phyloP scores from a whole-genome alignment of 37 sponge, comb jelly and placozoan species.

The Geodia barretti region DNA sequence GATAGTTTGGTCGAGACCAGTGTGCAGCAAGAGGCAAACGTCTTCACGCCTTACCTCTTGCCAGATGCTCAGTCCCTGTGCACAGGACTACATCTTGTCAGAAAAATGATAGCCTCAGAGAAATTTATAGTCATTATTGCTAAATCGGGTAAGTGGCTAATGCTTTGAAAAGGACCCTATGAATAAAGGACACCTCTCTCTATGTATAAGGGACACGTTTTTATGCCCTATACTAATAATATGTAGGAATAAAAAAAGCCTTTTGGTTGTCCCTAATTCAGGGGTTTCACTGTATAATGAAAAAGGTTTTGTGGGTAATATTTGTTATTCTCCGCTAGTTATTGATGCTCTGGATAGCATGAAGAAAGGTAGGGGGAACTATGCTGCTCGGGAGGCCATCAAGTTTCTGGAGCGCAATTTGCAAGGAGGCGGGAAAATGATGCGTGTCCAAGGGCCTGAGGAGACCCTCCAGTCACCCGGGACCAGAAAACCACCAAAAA shows the following conservation, averaged over 20 bases:
- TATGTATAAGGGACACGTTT: no score
- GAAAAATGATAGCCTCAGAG: conserved; percentile 73
- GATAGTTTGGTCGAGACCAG: conserved; percentile 37
- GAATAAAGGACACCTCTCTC: no score
- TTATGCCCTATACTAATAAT: no score
- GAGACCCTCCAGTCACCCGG: conserved; percentile 57
- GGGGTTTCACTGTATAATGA: no score
- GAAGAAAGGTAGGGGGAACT: conserved; percentile 84
- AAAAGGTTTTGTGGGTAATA: no score
- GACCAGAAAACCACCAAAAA: conserved; percentile 55
- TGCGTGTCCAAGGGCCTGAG: conserved; percentile 53
- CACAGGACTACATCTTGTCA: conserved; percentile 73
- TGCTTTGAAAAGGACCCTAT: not conserved
- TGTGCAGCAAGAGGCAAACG: conserved; percentile 19
- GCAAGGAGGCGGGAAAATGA: conserved; percentile 65
- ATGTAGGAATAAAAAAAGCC: no score
- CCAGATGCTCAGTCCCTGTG: conserved; percentile 86
- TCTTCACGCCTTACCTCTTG: conserved; percentile 81
- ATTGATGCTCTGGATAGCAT: conserved; percentile 76
- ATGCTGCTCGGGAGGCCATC: conserved; percentile 86
- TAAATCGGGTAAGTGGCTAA: conserved; percentile 53
- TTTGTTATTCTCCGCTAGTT: no score
- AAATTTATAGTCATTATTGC: conserved; percentile 82
- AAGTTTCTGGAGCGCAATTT: conserved; percentile 86
- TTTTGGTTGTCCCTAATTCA: no score